Evolutionary conservation across 2,113 vertebrate species (phyloP).

Genomic region (Dissostichus mawsoni): DNA sequence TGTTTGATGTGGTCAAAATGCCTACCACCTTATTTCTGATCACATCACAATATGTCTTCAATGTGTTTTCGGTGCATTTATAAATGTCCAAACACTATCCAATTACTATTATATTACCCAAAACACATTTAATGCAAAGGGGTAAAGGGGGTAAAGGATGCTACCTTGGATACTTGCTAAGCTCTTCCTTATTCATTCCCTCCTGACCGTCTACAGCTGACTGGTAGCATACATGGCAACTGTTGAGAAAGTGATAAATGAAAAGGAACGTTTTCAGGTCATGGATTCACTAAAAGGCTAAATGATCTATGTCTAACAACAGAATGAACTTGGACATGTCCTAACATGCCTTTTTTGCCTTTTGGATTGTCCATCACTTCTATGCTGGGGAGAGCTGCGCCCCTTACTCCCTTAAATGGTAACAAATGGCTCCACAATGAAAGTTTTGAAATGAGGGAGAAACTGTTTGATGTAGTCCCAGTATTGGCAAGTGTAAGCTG

Average conservation of each 20-base stretch:
- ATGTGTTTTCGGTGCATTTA: too few relatives aligned
- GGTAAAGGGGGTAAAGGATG: not conserved
- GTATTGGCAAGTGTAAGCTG: slow-evolving; percentile 66
- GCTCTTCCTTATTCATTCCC: not conserved
- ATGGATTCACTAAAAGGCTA: not conserved
- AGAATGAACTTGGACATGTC: not conserved
- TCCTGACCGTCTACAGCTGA: not conserved
- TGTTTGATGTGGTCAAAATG: too few relatives aligned
- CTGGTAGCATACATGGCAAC: not conserved
- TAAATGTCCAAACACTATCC: too few relatives aligned
- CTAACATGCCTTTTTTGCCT: not conserved
- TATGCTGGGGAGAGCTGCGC: not conserved
- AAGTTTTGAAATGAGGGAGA: slow-evolving; percentile 39
- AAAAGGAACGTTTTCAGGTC: not conserved
- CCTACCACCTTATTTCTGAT: too few relatives aligned
- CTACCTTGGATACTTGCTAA: not conserved
- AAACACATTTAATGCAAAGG: too few relatives aligned
- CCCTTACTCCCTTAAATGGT: slow-evolving; percentile 60
- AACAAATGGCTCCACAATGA: slow-evolving; percentile 51
- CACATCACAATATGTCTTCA: too few relatives aligned
- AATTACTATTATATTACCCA: too few relatives aligned
- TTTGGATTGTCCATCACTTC: slow-evolving; percentile 5
- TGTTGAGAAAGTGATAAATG: not conserved
- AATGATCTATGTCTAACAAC: not conserved
- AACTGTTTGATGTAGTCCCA: slow-evolving; percentile 63